phyloP scores from a whole-genome alignment of 1,140 invertebrate genomes.

The Oscheius sp. region DNA sequence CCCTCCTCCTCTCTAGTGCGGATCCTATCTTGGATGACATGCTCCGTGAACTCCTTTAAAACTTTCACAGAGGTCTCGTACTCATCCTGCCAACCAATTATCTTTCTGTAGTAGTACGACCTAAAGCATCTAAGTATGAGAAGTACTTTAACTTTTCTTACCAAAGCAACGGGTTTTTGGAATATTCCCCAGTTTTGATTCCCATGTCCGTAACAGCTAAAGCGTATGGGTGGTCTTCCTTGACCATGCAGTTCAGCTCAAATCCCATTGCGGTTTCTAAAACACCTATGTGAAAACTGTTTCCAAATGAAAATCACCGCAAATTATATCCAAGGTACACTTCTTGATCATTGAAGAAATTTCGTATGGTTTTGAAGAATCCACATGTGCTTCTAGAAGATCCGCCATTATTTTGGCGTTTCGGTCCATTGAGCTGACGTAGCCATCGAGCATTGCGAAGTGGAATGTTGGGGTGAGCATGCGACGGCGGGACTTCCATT shows the following conservation, averaged over 20 bases:
- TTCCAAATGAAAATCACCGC: conserved; percentile 62
- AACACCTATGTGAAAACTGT: conserved; percentile 3
- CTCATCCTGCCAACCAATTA: neutral
- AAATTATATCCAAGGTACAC: conserved; percentile 81
- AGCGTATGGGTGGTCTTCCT: conserved; percentile 2
- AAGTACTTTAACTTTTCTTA: neutral
- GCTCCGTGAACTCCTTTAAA: conserved; percentile 21
- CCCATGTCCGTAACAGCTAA: conserved; percentile 2
- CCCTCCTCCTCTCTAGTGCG: neutral
- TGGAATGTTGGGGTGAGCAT: conserved; percentile 85
- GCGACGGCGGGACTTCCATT: conserved; percentile 76
- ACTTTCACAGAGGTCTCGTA: neutral
- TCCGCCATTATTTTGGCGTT: conserved; percentile 76
- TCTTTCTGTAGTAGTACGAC: neutral
- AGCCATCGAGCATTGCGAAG: conserved; percentile 66
- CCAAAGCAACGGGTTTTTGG: neutral
- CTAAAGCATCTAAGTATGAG: neutral
- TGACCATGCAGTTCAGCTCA: conserved; percentile 57
- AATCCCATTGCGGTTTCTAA: conserved; percentile 80
- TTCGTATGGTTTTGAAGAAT: conserved; percentile 71
- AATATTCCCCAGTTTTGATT: neutral
- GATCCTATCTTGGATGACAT: conserved; percentile 22
- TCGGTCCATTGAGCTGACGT: conserved; percentile 76
- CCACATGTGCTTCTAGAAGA: conserved; percentile 74
- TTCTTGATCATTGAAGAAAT: conserved; percentile 73